Evolutionary conservation across 2,113 vertebrate species (phyloP), one percentile per base, ranked within the genome.

Genomic region (Carollia perspicillata): DNA sequence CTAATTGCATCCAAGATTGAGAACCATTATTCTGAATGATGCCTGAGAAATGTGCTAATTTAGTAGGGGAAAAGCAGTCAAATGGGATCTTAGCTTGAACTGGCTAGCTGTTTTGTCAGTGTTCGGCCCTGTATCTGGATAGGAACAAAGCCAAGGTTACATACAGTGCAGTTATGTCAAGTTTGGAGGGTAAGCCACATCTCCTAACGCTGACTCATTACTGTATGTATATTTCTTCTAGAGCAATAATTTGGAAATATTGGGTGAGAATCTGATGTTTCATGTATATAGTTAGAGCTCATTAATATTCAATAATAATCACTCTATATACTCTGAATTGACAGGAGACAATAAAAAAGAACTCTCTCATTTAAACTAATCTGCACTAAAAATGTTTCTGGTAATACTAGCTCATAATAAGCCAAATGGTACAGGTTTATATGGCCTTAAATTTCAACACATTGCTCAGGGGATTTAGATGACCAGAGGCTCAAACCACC

Each of bases 1-100:
- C 87, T 97, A 97, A 97, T 95, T 97, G 94, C 89, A 97, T 79
- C 78, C 77, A 71, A 85, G 68, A 71, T 95, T 90, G 94, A 83
- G 78, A 91, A 78, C 65, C 74, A 90, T 95, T 97, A 96, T 97
- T 94, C 89, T 79, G 68, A 96, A 96, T 49, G 93, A 96, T 93
- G 96, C 88, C 94, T 42, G 91, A 95, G 93, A 95, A 96, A 90
- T 89, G 81, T 94, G 94, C 92, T 97, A 97, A 97, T 97, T 97
- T 97, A 87, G 89, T 42, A 23, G 49, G 28, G 10, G 40, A 44
- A 26, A 60, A 74, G 69, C 26, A 80, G 80, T 89, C 40, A 72
- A 94, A 86, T 72, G 68, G 93, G 78, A 89, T 92, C 84, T 79
- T 65, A 79, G 92, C 53, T 83, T 37, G 84, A 96, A 95, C 35